Evolutionary conservation across 2,797 vertebrate genomes (phyloP), one percentile per base, ranked within the genome.

Genomic region (Alectoris magna): DNA sequence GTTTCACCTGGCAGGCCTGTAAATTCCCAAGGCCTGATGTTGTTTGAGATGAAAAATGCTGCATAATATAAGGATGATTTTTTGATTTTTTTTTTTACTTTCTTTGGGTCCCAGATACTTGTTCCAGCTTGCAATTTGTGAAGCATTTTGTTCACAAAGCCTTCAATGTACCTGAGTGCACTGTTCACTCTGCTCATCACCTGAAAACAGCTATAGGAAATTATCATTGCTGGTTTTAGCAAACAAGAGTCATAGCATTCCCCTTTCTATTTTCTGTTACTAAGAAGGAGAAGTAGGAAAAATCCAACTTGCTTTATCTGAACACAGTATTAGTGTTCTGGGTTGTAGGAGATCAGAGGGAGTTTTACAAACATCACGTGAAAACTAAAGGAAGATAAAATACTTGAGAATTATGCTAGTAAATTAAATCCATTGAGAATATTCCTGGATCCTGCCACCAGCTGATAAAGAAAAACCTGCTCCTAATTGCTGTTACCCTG

Each of bases 41-140:
- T 93, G 46, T 62, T 93, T 49, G 24, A 87, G 76, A 87, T 84
- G 74, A 95, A 91, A 95, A 96, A 90, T 91, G 27, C 60, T 74
- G 79, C 74, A 90, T 79, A 89, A 44, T 93, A 77, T 66, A 49
- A 90, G 62, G 43, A 81, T 75, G 39, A 1, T 10, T 92, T 93
- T 6, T 34, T 34, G 34, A 34, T 34, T 94, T 91, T 14, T 31
- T 39, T 41, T 94, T 91, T 14, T 17, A 85, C 66, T 84, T 86
- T 88, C 71, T 92, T 92, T 78, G 38, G 2, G 34, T 91, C 87
- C 53, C 55, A 41, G 41, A 69, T 10, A 51, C 76, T 77, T 82
- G 36, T 79, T 60, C n/a, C 23, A 94, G 34, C 46, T n/a, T 63
- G 5, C 36, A 84, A 39, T 79, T 53, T 60, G n/a, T 59, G 71